A percentile compares a stretch with the other conserved stretches of the same genome.
Conservation (phyloP, 2,113 vertebrate genomes). For the Uria aalge region DNA sequence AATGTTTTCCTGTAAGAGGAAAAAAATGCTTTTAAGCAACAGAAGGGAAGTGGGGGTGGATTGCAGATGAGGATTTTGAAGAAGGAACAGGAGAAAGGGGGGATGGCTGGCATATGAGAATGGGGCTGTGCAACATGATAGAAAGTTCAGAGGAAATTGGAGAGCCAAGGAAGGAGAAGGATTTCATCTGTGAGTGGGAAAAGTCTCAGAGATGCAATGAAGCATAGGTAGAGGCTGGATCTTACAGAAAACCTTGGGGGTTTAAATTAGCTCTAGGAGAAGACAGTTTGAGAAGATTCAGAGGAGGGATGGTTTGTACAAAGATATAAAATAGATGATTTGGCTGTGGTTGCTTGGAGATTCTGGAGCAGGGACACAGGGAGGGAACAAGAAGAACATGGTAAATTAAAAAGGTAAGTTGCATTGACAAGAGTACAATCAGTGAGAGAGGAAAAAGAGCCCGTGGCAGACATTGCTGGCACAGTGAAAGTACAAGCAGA, state of each 20-base stretch:
- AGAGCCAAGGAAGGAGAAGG: background rate
- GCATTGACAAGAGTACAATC: background rate
- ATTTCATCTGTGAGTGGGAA: background rate
- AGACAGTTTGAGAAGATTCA: background rate
- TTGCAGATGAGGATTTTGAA: conserved; percentile 24
- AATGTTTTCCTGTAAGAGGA: background rate
- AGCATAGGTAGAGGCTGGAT: background rate
- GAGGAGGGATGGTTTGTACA: background rate
- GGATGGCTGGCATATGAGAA: background rate
- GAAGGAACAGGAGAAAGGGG: background rate
- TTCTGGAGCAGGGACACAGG: background rate
- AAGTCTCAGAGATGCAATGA: background rate
- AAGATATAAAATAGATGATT: background rate
- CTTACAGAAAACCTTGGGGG: background rate
- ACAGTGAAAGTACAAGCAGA: background rate
- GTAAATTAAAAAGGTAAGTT: background rate
- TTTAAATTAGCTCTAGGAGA: background rate
- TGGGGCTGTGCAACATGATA: background rate
- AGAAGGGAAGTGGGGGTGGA: conserved; percentile 42
- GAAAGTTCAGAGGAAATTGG: background rate
- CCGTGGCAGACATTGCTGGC: background rate
- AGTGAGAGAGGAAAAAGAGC: background rate
- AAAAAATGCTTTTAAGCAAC: conserved; percentile 5
- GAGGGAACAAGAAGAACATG: background rate
- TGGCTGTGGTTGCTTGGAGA: background rate